Base-by-base conservation (phyloP, 2,797 vertebrate genomes). In the Microcaecilia unicolor region DNA sequence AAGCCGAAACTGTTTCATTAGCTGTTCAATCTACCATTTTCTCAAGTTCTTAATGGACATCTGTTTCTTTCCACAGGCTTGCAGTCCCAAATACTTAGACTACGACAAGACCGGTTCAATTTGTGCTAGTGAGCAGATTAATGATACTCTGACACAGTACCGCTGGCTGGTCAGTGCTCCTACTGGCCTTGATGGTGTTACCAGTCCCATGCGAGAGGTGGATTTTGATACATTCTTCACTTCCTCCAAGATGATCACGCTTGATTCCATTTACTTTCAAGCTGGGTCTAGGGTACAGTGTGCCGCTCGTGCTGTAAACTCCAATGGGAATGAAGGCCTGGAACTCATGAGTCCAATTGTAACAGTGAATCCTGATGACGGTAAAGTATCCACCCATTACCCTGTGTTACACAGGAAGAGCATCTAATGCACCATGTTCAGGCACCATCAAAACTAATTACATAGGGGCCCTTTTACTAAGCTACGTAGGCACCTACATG, bases 141-240 rank as follows among this genome's bases (percentile, higher is more conserved):
- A 94, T 31, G 73, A 96, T 48, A 92, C 89, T 6, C 49, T 93
- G 66, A 93, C 90, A 10, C 84, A 28, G 17, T 97, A 97, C 75
- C 83, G 92, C 37, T 97, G 93, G 93, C 81, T 96, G 25, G 72
- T 86, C 13, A 90, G 92, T 2, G 89, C 92, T 22, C 93, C 93
- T 2, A 73, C 84, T 0, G 86, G 92, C 21, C 72, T 81, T 0
- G 87, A 94, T 7, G 91, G 92, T 1, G 87, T 97, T 37, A 90
- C 91, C 53, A 88, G 88, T 58, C 90, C 92, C 56, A 86, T 96
- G 90, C 86, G 74, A 42, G 93, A 96, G 54, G 81, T 88, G 44
- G 92, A 96, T 75, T 91, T 91, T 13, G 86, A 97, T 63, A 97
- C 93, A n/a, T 97, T 97, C 74, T 96, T 96, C 42, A 93, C 92